Conservation (phyloP, 2,113 vertebrate genomes). For the Nesogale talazaci region DNA sequence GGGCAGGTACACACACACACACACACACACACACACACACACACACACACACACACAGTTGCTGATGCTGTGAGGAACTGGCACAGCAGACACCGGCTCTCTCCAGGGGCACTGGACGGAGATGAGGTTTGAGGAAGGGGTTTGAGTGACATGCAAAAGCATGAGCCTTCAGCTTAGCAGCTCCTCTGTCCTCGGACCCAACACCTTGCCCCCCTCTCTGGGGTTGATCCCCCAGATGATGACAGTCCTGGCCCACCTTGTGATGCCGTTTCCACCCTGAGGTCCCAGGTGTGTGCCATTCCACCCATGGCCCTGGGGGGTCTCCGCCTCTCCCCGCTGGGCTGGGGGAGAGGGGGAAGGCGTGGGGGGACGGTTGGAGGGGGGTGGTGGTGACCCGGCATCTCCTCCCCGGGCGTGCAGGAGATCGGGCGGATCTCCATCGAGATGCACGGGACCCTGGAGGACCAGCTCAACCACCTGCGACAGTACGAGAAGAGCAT, state of each 20-base stretch:
- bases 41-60: too few relatives aligned
- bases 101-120: not conserved
- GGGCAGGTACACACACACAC: too few relatives aligned
- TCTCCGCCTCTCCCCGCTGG: too few relatives aligned
- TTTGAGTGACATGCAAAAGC: not conserved
- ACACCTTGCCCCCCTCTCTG: constrained; percentile 38
- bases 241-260: not conserved
- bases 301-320: not conserved
- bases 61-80: not conserved
- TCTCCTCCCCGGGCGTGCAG: constrained; percentile 82
- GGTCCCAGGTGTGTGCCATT: not conserved
- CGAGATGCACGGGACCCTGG: constrained; percentile 98
- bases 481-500: constrained; percentile 99
- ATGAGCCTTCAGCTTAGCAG: not conserved
- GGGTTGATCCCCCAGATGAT: not conserved
- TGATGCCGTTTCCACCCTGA: not conserved
- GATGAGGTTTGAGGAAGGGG: not conserved
- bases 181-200: not conserved
- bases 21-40: too few relatives aligned
- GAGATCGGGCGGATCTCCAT: constrained; percentile 99
- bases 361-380: not conserved
- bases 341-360: too few relatives aligned
- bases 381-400: not conserved
- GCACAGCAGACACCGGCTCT: not conserved
- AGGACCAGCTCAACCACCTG: constrained; percentile 97